phyloP scores from a whole-genome alignment of 1,140 invertebrate species.

The Lepidurus arcticus region DNA sequence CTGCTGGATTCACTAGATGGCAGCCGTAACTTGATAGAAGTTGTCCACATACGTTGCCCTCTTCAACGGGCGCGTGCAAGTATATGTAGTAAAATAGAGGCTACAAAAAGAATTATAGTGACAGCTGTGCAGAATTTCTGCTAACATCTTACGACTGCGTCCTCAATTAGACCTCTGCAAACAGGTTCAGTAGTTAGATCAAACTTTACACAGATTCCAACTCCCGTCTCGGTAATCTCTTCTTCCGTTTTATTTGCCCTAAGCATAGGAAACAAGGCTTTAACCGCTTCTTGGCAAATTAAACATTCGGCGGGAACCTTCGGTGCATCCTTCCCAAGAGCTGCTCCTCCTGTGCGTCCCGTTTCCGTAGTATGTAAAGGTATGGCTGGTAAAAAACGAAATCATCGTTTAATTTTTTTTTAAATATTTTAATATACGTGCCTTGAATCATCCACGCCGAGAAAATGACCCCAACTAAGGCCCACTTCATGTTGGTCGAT shows the following conservation, averaged over 20 bases:
- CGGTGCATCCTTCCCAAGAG: neutral
- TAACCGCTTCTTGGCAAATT: neutral
- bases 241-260: conserved; percentile 1
- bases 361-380: neutral
- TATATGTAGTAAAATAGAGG: conserved; percentile 33
- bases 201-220: neutral
- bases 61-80: neutral
- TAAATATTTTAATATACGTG: neutral
- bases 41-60: conserved; percentile 49
- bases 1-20: conserved; percentile 39
- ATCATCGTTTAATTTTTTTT: neutral
- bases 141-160: neutral
- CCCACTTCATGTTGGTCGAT: neutral
- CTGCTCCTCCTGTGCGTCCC: neutral
- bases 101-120: conserved; percentile 12
- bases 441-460: neutral
- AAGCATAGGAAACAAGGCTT: neutral
- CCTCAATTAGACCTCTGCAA: neutral
- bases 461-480: neutral
- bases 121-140: no score
- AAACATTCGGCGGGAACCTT: neutral
- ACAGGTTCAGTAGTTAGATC: neutral
- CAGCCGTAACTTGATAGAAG: conserved; percentile 49
- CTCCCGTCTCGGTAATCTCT: conserved; percentile 1
- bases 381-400: neutral